These are phyloP conservation scores for Dicerorhinus sumatrensis DNA, from an alignment of 2,113 vertebrate species.

Conservation along the genomic window DNA sequence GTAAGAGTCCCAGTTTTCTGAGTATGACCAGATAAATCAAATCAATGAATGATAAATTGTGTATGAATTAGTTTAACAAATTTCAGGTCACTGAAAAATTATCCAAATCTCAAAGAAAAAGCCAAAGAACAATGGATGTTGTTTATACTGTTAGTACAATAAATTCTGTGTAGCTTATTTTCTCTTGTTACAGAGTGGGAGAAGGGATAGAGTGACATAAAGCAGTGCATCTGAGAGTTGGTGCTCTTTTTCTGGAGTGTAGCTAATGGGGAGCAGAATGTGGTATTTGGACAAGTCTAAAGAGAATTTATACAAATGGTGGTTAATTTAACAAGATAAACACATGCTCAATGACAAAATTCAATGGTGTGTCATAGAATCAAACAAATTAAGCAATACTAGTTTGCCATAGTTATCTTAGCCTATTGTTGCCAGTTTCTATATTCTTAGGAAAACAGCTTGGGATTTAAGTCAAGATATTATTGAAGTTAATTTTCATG, in stretches of 20 bases:
- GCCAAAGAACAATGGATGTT: neutral
- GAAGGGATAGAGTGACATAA: neutral
- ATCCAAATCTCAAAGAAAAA: neutral
- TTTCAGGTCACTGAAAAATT: neutral
- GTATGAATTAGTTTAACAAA: neutral
- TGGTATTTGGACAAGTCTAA: neutral
- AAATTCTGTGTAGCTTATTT: neutral
- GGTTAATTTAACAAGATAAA: neutral
- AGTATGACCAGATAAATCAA: neutral
- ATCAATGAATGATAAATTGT: neutral
- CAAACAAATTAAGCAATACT: neutral
- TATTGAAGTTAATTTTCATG: neutral
- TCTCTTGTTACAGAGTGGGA: neutral
- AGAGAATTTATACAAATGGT: neutral
- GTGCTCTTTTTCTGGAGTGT: neutral
- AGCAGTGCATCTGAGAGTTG: neutral
- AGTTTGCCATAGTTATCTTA: neutral
- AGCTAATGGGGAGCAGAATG: neutral
- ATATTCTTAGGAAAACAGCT: neutral
- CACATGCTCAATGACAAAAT: neutral
- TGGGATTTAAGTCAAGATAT: neutral
- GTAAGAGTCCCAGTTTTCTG: neutral
- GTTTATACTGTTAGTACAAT: neutral
- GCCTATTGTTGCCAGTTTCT: neutral
- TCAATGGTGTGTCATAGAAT: neutral